These are phyloP conservation scores for Bolinopsis microptera DNA, from an alignment of 37 sponge, comb jelly and placozoan genomes.

Conservation along the genomic window DNA sequence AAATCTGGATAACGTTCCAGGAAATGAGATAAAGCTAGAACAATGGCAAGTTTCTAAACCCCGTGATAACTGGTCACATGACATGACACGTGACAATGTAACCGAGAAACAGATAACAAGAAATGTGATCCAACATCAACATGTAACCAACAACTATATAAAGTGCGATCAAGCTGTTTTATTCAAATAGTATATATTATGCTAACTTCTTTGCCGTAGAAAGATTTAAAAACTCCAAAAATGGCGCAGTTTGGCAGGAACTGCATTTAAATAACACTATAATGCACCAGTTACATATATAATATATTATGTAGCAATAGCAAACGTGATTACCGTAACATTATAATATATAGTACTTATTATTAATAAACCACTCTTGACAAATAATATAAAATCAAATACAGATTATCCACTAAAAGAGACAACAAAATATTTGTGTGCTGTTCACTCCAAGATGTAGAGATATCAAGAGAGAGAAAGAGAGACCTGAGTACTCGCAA, in stretches of 20 bases:
- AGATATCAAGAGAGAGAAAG: neutral
- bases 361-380: neutral
- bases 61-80: neutral
- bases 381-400: conserved; percentile 48
- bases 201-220: neutral
- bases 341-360: neutral
- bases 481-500: neutral
- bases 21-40: no score
- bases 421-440: no score
- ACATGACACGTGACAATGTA: neutral
- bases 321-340: neutral
- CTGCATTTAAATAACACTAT: no score
- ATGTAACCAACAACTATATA: neutral
- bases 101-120: neutral
- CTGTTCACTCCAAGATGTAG: neutral
- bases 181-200: neutral
- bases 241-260: neutral
- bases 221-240: neutral
- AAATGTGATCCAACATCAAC: neutral
- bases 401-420: conserved; percentile 27
- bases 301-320: neutral
- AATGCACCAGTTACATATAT: no score
- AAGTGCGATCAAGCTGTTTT: neutral
- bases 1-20: no score
- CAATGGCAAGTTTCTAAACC: neutral